A percentile compares a stretch with the other conserved stretches of the same genome.
Evolutionary conservation across 2,113 vertebrate genomes (phyloP).

Genomic region (Epinephelus fuscoguttatus): DNA sequence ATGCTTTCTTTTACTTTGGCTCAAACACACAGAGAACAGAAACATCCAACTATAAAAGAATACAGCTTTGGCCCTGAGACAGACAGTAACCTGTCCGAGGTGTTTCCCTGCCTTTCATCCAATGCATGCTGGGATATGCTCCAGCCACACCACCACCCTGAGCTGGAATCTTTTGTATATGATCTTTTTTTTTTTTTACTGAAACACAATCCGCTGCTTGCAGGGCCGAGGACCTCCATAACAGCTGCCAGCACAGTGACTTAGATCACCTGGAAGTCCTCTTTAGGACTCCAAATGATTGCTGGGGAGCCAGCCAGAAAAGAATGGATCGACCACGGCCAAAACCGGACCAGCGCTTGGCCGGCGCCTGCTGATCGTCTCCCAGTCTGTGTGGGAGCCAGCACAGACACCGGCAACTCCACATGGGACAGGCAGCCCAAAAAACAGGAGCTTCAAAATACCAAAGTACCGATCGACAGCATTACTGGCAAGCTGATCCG

Average conservation of each 20-base stretch:
- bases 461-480: slow-evolving; percentile 28
- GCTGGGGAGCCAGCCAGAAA: slow-evolving; percentile 14
- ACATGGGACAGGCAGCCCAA: neutral
- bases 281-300: slow-evolving; percentile 3
- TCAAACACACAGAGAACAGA: neutral
- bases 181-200: neutral
- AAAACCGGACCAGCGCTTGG: slow-evolving; percentile 20
- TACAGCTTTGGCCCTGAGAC: neutral
- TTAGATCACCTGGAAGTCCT: slow-evolving; percentile 30
- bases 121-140: slow-evolving; percentile 38
- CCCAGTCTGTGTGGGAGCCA: slow-evolving; percentile 24
- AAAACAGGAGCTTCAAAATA: slow-evolving; percentile 41
- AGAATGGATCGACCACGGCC: neutral
- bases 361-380: slow-evolving; percentile 28
- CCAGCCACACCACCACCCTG: neutral
- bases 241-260: neutral
- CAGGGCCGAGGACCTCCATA: neutral
- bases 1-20: too few species aligned
- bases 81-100: neutral
- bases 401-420: slow-evolving; percentile 18
- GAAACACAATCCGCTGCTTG: slow-evolving; percentile 3
- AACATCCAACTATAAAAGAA: neutral
- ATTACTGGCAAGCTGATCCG: slow-evolving; percentile 34
- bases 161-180: slow-evolving; percentile 16
- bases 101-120: slow-evolving; percentile 26